Evolutionary conservation across 1,140 invertebrate species (phyloP), one percentile per base, ranked within the genome.

Genomic region (Drosophila jambulina): DNA sequence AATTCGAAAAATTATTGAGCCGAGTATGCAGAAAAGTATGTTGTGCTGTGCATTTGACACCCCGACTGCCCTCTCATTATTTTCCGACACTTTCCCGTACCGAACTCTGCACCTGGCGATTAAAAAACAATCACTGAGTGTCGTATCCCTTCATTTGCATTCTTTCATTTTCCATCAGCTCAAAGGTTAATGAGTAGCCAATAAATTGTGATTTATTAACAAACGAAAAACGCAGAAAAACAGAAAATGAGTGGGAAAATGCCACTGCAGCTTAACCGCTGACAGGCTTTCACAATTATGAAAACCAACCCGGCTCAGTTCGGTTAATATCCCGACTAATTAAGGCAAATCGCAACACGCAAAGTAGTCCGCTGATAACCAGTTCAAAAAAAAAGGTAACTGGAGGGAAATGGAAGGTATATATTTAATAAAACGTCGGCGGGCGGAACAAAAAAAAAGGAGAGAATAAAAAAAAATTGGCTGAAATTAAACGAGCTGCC

Each of bases 401-500:
- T 4, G 21, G 53, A 9, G 8, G 34, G 21, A 45, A 25, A 27
- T 15, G 49, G 65, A 54, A 75, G 56, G 54, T 59, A 80, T 83
- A 90, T 84, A 90, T 90, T 90, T 88, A 88, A 88, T 88, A 88
- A 88, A 84, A 85, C 57, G 76, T 29, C 53, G 75, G 68, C 68
- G 70, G 64, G 38, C 62, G 65, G 40, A 78, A 78, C 13, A 53
- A 53, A 34, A 34, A 75, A 88, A 70, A 19, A 10, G 10, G 13
- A 13, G 12, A 19, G 17, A 49, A 78, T n/a, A 38, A 38, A 56
- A 54, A 49, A 75, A 75, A 88, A 70, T 78, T 46, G 76, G 29
- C 59, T 78, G 75, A 75, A 90, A 82, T 91, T 90, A 85, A 90
- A 90, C 85, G 86, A 91, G 82, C 75, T 74, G 81, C 67, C 85